Base-by-base conservation (phyloP, 2,888 invertebrate species). In the Meloe dianella region DNA sequence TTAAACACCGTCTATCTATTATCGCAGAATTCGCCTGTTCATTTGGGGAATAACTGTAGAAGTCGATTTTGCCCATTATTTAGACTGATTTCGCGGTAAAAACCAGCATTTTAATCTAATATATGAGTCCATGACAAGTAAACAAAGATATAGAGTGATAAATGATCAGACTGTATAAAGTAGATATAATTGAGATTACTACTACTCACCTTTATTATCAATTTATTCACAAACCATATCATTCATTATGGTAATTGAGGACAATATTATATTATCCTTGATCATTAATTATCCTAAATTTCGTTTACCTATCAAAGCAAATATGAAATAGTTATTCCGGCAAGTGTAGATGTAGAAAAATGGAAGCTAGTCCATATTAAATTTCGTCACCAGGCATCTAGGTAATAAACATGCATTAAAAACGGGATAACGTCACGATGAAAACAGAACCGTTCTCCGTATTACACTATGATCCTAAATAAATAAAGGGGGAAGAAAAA, bases 321-420 rank as follows among this genome's bases (percentile, higher is more conserved):
- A n/a, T n/a, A n/a, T n/a, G n/a, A n/a, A n/a, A n/a, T n/a, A n/a
- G n/a, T n/a, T n/a, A n/a, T n/a, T n/a, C n/a, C n/a, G n/a, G 1
- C 2, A 32, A 47, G 2, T 17, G 47, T 8, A 10, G 24, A 20
- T 47, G 0, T 10, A 20, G 4, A 54, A 14, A 54, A 54, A 54
- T 47, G 20, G 51, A 62, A 65, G 58, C 47, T 29, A 4, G 9
- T 24, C 10, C 27, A 6, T 51, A 38, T 66, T 57, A 57, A 67
- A 57, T 47, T 51, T 30, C 61, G 35, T 58, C 67, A 64, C 54
- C 27, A 29, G 41, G 59, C 67, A 64, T 64, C 64, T 65, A 41
- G 60, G 68, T 62, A 68, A 68, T 68, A 68, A 68, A 68, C 64
- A 65, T 61, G 68, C 64, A 65, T 62, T 68, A 68, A 65, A 60